Evolutionary conservation across 2,888 invertebrate species (phyloP).

Genomic region (Sialis lutaria): DNA sequence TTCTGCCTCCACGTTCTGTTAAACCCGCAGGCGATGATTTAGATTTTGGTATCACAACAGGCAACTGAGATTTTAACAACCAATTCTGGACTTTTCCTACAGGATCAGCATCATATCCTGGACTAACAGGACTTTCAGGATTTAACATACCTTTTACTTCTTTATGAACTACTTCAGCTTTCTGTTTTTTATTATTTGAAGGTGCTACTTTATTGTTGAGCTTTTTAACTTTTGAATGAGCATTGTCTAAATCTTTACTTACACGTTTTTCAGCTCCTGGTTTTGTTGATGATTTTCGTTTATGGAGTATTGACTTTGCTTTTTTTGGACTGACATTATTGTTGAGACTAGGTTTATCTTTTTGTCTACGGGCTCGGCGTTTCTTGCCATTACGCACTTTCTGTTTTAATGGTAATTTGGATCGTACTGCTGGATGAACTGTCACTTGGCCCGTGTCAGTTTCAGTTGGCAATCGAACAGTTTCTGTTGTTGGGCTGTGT

Average conservation of each 20-base stretch:
- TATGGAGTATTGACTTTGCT: slow-evolving; percentile 21
- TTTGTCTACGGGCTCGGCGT: slow-evolving; percentile 32
- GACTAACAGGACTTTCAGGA: slow-evolving; percentile 25
- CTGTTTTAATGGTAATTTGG: slow-evolving; percentile 73
- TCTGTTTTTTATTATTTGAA: slow-evolving; percentile 39
- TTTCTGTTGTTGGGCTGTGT: slow-evolving; percentile 79
- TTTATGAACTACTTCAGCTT: slow-evolving; percentile 52
- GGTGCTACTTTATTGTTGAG: slow-evolving; percentile 25
- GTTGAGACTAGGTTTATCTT: slow-evolving; percentile 15
- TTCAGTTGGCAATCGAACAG: slow-evolving; percentile 57
- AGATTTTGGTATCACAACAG: slow-evolving; percentile 52
- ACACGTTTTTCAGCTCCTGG: background rate
- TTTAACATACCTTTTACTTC: slow-evolving; percentile 31
- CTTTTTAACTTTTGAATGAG: slow-evolving; percentile 24
- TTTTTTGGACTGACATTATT: slow-evolving; percentile 22
- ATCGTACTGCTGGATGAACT: slow-evolving; percentile 72
- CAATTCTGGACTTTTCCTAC: slow-evolving; percentile 73
- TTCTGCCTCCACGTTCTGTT: slow-evolving; percentile 35
- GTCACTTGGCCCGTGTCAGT: slow-evolving; percentile 53
- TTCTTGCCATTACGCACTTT: slow-evolving; percentile 50
- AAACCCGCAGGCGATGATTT: slow-evolving; percentile 69
- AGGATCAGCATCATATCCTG: slow-evolving; percentile 29
- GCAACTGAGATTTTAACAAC: slow-evolving; percentile 56
- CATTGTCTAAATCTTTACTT: slow-evolving; percentile 2
- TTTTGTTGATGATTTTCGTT: slow-evolving; percentile 15